Base-by-base conservation (phyloP, 2,113 vertebrate species). In the Semicossyphus pulcher region DNA sequence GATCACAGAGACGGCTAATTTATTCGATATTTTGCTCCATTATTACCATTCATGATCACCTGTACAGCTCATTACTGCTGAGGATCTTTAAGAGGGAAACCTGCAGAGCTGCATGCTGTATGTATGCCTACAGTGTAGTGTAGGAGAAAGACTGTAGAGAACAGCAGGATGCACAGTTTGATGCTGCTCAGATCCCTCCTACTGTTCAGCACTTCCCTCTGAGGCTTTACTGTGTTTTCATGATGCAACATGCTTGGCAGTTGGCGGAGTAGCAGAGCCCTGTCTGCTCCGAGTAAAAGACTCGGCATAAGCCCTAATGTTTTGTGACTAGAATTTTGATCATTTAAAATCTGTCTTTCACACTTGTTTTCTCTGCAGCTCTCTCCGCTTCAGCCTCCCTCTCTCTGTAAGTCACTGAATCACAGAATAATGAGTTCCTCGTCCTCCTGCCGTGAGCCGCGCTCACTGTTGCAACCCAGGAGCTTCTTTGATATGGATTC, bases 321-420 rank as follows among this genome's bases (percentile, higher is more conserved):
- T 86, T 83, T 83, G 76, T 89, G 88, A 90, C 84, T 82, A 7
- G 88, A 92, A 91, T 88, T 80, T 71, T 86, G 91, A 91, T 89
- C 45, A 78, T 83, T 85, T 86, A 58, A 86, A 89, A 76, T 75
- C 72, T 76, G 56, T 78, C 52, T 71, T 70, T 67, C 37, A 54
- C 72, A 68, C 81, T 86, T 78, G 51, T 83, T 81, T 72, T 81
- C 52, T 86, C 57, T 57, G 54, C 45, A 25, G 2, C 39, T 45
- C 29, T 85, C 67, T 58, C 56, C 53, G 76, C 69, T 66, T 56
- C 81, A 76, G 70, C 63, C 66, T 80, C 45, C 70, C 78, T 10
- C 51, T 54, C 72, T 83, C 58, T 59, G 71, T 34, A 60, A 86
- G 76, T 85, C 76, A 16, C 62, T 56, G 72, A 79, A 69, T 72